Base-by-base conservation (phyloP, 2,113 vertebrate genomes). In the Podiceps cristatus region DNA sequence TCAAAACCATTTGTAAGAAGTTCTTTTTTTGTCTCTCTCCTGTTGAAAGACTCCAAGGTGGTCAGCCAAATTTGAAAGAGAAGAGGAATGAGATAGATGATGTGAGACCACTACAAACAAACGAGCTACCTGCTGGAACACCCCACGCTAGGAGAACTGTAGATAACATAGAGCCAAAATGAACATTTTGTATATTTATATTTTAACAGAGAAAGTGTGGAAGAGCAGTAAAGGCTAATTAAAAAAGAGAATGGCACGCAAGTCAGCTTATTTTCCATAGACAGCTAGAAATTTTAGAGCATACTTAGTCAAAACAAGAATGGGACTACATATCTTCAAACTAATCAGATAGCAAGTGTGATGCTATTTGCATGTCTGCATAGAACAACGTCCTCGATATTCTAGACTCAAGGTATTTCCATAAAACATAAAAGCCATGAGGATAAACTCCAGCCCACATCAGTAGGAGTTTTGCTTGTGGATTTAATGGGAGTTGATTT, bases 211-310 rank as follows among this genome's bases (percentile, higher is more conserved):
- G 37, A 50, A 91, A 72, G 56, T 88, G 92, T 27, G 40, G 58
- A 92, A 83, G 45, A 28, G 13, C n/a, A 86, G 66, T 22, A 81
- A 94, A 92, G 29, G 50, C 47, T 88, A 86, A 93, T 72, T 17
- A 45, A 78, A 33, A 37, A 87, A 74, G 15, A 85, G 45, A 40
- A 86, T 60, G 69, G 44, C 44, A 45, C 56, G 45, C 22, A 59
- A 86, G 78, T 72, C 56, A 73, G 45, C 10, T 75, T 93, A 68
- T 81, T 94, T 93, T 71, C 76, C 40, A 63, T 2, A 62, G 62
- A 68, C 64, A 91, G 62, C 58, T 93, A 69, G 76, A 78, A 94
- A 83, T 76, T 93, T 91, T 84, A 87, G 44, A 64, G 83, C 35
- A 18, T 42, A 37, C 19, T 84, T 89, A 84, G 28, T 91, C 74